phyloP scores from a whole-genome alignment of 2,113 vertebrate genomes.

The Cinclus mexicanus region DNA sequence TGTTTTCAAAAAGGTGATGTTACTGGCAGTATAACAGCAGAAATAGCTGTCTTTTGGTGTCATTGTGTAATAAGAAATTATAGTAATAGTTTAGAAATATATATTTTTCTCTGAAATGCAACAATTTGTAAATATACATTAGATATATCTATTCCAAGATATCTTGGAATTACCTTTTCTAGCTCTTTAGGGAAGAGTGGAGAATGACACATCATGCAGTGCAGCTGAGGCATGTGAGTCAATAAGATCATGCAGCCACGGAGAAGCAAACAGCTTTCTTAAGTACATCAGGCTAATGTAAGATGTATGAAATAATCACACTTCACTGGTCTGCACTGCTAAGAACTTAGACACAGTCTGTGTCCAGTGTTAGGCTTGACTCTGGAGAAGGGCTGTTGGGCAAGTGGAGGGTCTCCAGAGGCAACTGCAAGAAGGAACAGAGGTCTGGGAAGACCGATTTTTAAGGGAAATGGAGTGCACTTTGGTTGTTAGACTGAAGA shows the following conservation, averaged over 20 bases:
- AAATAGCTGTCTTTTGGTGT: not conserved
- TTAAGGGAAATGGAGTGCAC: not conserved
- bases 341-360: not conserved
- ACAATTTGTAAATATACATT: not conserved
- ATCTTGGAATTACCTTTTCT: not conserved
- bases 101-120: not conserved
- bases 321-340: not conserved
- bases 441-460: not conserved
- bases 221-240: not conserved
- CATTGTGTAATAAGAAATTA: not conserved
- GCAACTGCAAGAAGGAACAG: not conserved
- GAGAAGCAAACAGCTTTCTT: not conserved
- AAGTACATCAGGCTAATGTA: not conserved
- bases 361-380: not conserved
- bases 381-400: not conserved
- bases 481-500: not conserved
- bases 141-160: not conserved
- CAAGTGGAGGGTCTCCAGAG: not conserved
- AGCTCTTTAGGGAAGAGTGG: not conserved
- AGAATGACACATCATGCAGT: not conserved
- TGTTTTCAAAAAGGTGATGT: not conserved
- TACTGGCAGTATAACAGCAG: not conserved
- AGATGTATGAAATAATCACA: not conserved
- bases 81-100: not conserved
- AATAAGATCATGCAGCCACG: not conserved